These are phyloP conservation scores for Ochropleura plecta DNA, from an alignment of 2,888 invertebrate species.

Conservation along the genomic window DNA sequence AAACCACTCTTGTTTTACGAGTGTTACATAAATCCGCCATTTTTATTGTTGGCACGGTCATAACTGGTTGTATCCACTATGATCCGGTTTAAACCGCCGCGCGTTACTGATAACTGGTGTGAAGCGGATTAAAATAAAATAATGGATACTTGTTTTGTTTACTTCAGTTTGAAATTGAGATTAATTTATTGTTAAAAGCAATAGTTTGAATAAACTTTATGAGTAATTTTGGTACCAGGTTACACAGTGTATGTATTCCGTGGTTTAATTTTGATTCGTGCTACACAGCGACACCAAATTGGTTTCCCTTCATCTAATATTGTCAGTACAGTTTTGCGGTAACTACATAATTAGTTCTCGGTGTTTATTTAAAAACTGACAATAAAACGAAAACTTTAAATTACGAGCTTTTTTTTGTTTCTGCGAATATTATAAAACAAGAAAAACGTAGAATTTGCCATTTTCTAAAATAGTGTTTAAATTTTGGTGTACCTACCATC, in stretches of 20 bases:
- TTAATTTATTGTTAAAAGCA: constrained; percentile 2
- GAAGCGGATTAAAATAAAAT: constrained; percentile 32
- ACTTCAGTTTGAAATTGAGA: constrained; percentile 3
- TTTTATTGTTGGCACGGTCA: constrained; percentile 61
- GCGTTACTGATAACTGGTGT: constrained; percentile 9
- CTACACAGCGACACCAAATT: constrained; percentile 1
- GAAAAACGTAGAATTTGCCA: no score
- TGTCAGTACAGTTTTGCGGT: background rate
- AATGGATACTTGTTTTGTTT: constrained; percentile 17
- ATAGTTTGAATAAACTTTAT: background rate
- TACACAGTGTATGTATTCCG: background rate
- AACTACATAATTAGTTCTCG: background rate
- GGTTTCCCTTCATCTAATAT: background rate
- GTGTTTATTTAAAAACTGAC: background rate
- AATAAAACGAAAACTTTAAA: background rate
- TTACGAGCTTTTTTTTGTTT: background rate
- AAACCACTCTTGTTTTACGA: constrained; percentile 69
- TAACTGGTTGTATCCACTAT: constrained; percentile 56
- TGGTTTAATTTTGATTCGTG: background rate
- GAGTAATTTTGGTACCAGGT: background rate
- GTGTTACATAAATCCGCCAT: constrained; percentile 63
- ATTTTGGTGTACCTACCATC: no score
- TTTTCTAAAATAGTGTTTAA: no score
- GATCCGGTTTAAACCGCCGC: constrained; percentile 42
- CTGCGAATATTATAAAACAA: no score